Evolutionary conservation across 2,888 invertebrate species (phyloP).

Genomic region (Dendrolimus pini): DNA sequence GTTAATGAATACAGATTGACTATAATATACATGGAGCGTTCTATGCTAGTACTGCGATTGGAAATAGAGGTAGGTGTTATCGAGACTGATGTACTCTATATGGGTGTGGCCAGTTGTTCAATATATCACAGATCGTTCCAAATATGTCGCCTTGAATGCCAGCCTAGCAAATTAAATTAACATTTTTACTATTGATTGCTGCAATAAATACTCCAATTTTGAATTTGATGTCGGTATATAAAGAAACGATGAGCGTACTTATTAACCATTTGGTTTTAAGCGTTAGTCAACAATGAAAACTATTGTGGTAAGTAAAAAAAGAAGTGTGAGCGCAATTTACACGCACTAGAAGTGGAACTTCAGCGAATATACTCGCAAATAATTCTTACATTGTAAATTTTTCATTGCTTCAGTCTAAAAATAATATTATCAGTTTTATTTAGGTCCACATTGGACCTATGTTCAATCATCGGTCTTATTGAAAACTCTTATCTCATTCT

Average conservation of each 20-base stretch:
- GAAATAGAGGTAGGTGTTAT: constrained; percentile 16
- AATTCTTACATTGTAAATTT: too few species aligned
- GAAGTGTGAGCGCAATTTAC: background rate
- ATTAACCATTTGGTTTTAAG: constrained; percentile 47
- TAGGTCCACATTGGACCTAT: too few species aligned
- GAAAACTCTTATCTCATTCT: too few species aligned
- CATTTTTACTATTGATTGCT: constrained; percentile 57
- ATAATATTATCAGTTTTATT: too few species aligned
- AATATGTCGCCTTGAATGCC: constrained; percentile 52
- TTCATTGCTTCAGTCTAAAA: too few species aligned
- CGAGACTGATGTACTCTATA: constrained; percentile 28
- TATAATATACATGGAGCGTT: too few species aligned
- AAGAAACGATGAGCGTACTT: constrained; percentile 39
- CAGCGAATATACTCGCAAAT: too few species aligned
- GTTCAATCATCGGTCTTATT: too few species aligned
- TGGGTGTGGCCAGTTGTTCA: constrained; percentile 39
- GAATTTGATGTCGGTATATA: constrained; percentile 60
- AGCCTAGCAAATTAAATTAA: constrained; percentile 59
- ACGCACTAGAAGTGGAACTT: too few species aligned
- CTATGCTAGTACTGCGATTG: too few species aligned
- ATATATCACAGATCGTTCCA: constrained; percentile 50
- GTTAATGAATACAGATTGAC: too few species aligned
- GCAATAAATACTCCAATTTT: constrained; percentile 63
- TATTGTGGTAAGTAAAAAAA: constrained; percentile 46
- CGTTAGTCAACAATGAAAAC: constrained; percentile 48